phyloP scores from a whole-genome alignment of 2,888 invertebrate genomes.

The Parapristionchus giblindavisi region DNA sequence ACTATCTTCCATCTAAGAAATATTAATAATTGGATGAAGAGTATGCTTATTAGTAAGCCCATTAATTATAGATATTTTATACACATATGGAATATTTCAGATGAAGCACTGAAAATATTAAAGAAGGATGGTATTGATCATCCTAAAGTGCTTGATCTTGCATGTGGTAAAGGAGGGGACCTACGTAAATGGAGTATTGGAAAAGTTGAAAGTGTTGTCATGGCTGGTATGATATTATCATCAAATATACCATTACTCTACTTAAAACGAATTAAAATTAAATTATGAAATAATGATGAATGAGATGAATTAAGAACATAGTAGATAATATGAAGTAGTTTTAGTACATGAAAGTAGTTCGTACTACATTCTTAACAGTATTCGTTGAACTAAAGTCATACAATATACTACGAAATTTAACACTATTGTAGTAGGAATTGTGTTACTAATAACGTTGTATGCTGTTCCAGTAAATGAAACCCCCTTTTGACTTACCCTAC shows the following conservation, averaged over 20 bases:
- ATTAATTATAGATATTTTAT: neutral
- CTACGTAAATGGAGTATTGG: conserved; percentile 82
- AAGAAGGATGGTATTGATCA: conserved; percentile 37
- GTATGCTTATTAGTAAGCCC: conserved; percentile 85
- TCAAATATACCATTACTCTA: conserved; percentile 11
- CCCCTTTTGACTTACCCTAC: too few species aligned
- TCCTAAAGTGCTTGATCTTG: conserved; percentile 84
- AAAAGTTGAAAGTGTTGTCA: conserved; percentile 56
- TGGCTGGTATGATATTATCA: conserved; percentile 58
- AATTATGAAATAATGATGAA: too few species aligned
- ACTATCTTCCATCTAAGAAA: conserved; percentile 92
- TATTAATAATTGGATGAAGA: conserved; percentile 99
- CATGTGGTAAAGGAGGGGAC: conserved; percentile 98
- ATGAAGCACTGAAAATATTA: conserved; percentile 47
- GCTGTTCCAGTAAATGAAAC: too few species aligned
- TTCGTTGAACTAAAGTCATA: too few species aligned
- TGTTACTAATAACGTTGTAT: too few species aligned
- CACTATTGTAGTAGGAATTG: too few species aligned
- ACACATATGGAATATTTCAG: conserved; percentile 42
- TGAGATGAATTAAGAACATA: too few species aligned
- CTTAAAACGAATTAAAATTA: neutral
- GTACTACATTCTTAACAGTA: too few species aligned
- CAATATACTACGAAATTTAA: too few species aligned
- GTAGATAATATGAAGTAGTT: too few species aligned
- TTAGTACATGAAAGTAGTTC: too few species aligned